phyloP scores from a whole-genome alignment of 2,888 invertebrate species.

The Polylopha cassiicola region DNA sequence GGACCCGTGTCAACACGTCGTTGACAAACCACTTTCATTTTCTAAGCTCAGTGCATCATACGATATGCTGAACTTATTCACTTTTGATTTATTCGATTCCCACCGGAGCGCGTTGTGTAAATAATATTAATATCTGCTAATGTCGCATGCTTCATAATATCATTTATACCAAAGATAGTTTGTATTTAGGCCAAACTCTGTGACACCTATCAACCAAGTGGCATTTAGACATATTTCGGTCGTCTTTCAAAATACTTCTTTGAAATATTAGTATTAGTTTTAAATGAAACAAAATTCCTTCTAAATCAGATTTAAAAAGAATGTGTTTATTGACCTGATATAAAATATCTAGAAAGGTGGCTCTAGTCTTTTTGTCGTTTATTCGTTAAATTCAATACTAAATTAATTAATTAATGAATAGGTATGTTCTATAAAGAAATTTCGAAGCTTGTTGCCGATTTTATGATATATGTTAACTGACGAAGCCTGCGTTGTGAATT shows the following conservation, averaged over 20 bases:
- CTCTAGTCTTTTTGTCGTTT: too few species aligned
- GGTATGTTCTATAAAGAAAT: too few species aligned
- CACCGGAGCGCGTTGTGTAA: constrained; percentile 1
- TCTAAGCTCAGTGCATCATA: constrained; percentile 27
- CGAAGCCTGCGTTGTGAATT: too few species aligned
- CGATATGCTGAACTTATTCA: constrained; percentile 2
- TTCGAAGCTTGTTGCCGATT: too few species aligned
- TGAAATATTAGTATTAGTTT: constrained; percentile 17
- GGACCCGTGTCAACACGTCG: constrained; percentile 64
- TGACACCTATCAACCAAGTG: constrained; percentile 47
- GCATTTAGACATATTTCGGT: constrained; percentile 51
- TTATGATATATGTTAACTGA: too few species aligned
- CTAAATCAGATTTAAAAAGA: constrained; percentile 10
- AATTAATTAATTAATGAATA: too few species aligned
- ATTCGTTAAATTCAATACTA: too few species aligned
- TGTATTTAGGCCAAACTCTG: constrained; percentile 36
- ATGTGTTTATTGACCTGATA: constrained; percentile 6
- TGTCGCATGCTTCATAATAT: constrained; percentile 9
- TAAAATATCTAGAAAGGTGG: constrained; percentile 3
- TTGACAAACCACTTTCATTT: constrained; percentile 60
- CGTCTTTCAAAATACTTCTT: constrained; percentile 47
- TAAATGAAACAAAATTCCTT: constrained; percentile 18
- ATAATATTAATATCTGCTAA: constrained; percentile 6
- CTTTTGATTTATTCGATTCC: constrained; percentile 12
- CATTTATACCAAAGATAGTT: constrained; percentile 27